Conservation (phyloP, 2,797 vertebrate genomes). For the Austrolebias charrua region DNA sequence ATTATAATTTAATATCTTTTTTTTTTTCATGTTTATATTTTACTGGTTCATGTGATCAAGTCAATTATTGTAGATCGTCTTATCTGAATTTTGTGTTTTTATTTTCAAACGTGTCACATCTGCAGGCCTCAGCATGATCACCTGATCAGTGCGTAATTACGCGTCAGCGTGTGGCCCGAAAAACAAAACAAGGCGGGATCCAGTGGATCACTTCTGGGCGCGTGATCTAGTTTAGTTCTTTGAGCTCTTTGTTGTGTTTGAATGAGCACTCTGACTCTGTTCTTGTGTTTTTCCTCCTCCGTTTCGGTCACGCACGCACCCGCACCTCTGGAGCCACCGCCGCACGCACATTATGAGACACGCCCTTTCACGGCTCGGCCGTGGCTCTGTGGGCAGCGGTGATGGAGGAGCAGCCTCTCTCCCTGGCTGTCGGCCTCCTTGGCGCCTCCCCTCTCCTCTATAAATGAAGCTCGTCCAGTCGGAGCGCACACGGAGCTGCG, state of each 20-base stretch:
- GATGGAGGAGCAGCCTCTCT: slow-evolving; percentile 81
- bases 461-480: slow-evolving; percentile 77
- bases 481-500: slow-evolving; percentile 66
- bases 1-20: no score
- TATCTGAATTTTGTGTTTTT: neutral
- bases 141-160: slow-evolving; percentile 57
- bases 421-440: slow-evolving; percentile 74
- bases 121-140: neutral
- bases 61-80: neutral
- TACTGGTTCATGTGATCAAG: neutral
- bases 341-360: slow-evolving; percentile 64
- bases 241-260: slow-evolving; percentile 6
- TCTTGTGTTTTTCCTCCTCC: neutral
- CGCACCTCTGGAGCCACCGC: slow-evolving; percentile 44
- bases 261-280: slow-evolving; percentile 8
- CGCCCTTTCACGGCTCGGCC: slow-evolving; percentile 71
- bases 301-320: slow-evolving; percentile 8
- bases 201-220: neutral
- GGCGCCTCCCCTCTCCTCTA: slow-evolving; percentile 82
- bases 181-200: neutral
- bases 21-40: neutral
- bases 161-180: slow-evolving; percentile 35
- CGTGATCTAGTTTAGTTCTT: slow-evolving; percentile 18
- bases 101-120: neutral
- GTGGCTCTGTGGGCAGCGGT: slow-evolving; percentile 75